These are phyloP conservation scores for Elymnias hypermnestra DNA, from an alignment of 1,140 invertebrate species.

Conservation along the genomic window DNA sequence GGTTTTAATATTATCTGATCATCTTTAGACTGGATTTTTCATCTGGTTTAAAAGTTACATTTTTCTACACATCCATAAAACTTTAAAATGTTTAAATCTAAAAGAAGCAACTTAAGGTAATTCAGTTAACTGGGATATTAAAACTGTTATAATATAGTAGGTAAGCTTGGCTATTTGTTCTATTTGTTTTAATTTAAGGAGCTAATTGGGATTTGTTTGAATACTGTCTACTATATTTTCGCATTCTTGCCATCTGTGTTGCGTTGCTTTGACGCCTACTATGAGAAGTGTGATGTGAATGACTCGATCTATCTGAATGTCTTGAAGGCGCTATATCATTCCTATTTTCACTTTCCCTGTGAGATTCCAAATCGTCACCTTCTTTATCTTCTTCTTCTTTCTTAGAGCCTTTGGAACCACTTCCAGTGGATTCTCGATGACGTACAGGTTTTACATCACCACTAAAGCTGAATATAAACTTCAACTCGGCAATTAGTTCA, in stretches of 20 bases:
- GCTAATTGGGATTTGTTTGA: constrained; percentile 16
- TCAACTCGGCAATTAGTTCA: constrained; percentile 83
- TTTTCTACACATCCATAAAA: no score
- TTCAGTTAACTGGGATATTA: no score
- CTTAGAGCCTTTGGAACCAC: constrained; percentile 50
- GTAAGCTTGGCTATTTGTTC: no score
- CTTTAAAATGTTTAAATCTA: no score
- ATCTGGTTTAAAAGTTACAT: no score
- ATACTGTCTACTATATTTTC: constrained; percentile 41
- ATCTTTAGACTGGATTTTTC: no score
- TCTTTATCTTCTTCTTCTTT: constrained; percentile 40
- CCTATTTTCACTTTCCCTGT: constrained; percentile 31
- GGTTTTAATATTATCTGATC: no score
- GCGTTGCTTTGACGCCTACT: constrained; percentile 59
- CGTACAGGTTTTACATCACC: constrained; percentile 82
- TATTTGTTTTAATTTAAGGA: no score
- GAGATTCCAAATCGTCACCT: constrained; percentile 34
- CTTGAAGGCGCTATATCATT: constrained; percentile 40
- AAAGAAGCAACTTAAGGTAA: no score
- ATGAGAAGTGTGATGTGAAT: constrained; percentile 52
- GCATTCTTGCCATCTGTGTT: constrained; percentile 50
- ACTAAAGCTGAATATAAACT: constrained; percentile 85
- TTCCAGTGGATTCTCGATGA: constrained; percentile 52
- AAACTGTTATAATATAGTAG: no score
- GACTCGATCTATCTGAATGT: constrained; percentile 48